phyloP scores from a whole-genome alignment of 1,140 invertebrate genomes.

The Leguminivora glycinivorella region DNA sequence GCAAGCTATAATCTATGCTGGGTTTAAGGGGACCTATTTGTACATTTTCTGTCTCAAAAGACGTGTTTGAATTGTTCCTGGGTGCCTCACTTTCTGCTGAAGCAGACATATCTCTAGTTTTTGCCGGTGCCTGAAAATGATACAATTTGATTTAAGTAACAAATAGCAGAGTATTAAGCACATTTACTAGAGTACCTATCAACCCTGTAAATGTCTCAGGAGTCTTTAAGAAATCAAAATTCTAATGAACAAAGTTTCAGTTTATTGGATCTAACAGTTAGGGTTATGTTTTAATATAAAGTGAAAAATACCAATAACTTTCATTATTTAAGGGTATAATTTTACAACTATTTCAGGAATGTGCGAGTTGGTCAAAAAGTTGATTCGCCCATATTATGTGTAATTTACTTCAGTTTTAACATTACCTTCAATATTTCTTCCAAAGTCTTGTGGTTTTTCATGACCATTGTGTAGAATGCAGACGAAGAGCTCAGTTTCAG shows the following conservation, averaged over 20 bases:
- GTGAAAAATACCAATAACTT: no score
- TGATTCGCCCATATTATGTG: no score
- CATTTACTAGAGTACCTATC: not conserved
- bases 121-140: not conserved
- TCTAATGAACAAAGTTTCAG: no score
- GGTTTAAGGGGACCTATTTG: not conserved
- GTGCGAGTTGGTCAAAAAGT: no score
- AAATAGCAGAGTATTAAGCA: no score
- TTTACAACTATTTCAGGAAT: no score
- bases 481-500: not conserved
- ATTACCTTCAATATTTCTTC: constrained; percentile 1
- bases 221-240: no score
- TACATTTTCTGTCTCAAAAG: not conserved
- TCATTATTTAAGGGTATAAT: no score
- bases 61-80: not conserved
- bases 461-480: not conserved
- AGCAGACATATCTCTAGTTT: not conserved
- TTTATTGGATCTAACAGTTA: no score
- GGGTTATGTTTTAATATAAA: no score
- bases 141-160: not conserved
- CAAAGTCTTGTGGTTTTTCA: not conserved
- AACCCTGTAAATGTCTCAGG: no score
- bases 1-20: no score
- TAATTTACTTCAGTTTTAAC: not conserved
- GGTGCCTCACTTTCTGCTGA: not conserved